Percentiles rank a stretch among this genome's conserved stretches.
Evolutionary conservation across 92 coral and sea anemone genomes (phyloP).

Genomic region (Porites evermanni): DNA sequence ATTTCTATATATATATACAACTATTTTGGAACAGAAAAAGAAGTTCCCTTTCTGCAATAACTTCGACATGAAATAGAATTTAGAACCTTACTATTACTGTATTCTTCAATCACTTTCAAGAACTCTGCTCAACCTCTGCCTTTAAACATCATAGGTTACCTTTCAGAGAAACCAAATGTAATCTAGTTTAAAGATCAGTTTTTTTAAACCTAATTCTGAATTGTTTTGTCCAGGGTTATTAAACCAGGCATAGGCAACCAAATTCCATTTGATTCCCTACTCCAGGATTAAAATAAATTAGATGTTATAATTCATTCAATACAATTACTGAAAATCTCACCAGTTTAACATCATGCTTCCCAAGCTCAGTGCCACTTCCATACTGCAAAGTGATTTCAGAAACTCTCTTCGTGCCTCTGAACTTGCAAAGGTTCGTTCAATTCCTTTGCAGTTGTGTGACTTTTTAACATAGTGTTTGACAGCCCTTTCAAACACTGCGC

Average conservation of each 20-base stretch:
- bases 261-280: slow-evolving; percentile 19
- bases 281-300: slow-evolving; percentile 4
- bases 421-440: slow-evolving; percentile 73
- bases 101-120: slow-evolving; percentile 2
- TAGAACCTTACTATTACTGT: slow-evolving; percentile 1
- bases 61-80: slow-evolving; percentile 8
- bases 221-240: slow-evolving; percentile 7
- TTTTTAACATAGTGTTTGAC: slow-evolving; percentile 71
- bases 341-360: slow-evolving; percentile 47
- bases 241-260: slow-evolving; percentile 18
- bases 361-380: slow-evolving; percentile 33
- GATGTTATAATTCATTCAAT: slow-evolving; percentile 10
- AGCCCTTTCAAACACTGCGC: slow-evolving; percentile 81
- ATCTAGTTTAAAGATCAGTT: neutral
- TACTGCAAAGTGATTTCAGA: slow-evolving; percentile 44
- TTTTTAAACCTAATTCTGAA: neutral
- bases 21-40: neutral
- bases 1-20: neutral
- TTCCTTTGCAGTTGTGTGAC: slow-evolving; percentile 73
- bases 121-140: slow-evolving; percentile 15
- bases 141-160: slow-evolving; percentile 5
- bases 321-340: slow-evolving; percentile 29
- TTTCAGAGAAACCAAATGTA: slow-evolving; percentile 2
- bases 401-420: slow-evolving; percentile 69
- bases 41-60: slow-evolving; percentile 10